phyloP scores from a whole-genome alignment of 2,113 vertebrate genomes.

The Isurus oxyrinchus region DNA sequence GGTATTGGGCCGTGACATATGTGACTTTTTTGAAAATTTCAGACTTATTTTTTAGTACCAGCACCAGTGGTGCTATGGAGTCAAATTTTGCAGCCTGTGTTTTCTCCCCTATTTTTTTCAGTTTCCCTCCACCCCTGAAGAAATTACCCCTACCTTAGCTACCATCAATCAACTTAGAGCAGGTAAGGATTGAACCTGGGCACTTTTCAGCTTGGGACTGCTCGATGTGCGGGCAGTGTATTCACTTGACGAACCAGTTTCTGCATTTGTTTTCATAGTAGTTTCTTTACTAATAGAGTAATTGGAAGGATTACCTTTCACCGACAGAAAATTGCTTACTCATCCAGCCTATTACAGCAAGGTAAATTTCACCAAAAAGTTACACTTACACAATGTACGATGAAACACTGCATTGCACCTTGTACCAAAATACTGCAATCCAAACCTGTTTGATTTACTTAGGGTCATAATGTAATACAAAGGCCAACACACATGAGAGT shows the following conservation, averaged over 20 bases:
- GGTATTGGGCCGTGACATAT: too few species aligned
- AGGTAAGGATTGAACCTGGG: too few species aligned
- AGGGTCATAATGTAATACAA: not conserved
- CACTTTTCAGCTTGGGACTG: too few species aligned
- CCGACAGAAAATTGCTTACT: not conserved
- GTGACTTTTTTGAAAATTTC: too few species aligned
- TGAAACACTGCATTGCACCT: not conserved
- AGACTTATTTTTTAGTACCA: too few species aligned
- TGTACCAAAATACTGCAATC: not conserved
- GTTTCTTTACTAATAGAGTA: not conserved
- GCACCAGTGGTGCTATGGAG: too few species aligned
- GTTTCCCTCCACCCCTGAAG: too few species aligned
- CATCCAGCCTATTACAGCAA: not conserved
- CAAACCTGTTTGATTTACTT: not conserved
- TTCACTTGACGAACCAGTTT: not conserved
- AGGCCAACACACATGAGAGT: not conserved
- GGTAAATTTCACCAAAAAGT: not conserved
- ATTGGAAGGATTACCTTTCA: not conserved
- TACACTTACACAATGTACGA: not conserved
- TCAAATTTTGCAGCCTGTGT: too few species aligned
- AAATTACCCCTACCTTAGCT: too few species aligned
- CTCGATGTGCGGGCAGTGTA: not conserved
- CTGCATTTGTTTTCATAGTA: not conserved
- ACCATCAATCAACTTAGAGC: too few species aligned
- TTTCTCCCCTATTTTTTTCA: too few species aligned